phyloP scores from a whole-genome alignment of 2,888 invertebrate genomes.

The Melangyna quadrimaculata region DNA sequence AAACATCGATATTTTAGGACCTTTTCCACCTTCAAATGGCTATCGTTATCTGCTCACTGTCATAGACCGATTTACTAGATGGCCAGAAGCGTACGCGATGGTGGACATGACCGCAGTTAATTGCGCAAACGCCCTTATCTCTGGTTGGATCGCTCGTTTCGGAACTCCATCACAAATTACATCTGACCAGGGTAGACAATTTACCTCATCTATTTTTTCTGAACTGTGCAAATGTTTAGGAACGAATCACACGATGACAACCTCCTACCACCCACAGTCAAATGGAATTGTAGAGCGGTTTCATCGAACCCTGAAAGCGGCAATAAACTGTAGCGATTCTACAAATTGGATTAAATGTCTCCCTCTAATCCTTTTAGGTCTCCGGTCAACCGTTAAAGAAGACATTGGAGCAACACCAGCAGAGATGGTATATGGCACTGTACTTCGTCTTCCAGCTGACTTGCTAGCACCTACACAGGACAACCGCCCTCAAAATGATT shows the following conservation, averaged over 20 bases:
- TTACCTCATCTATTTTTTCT: too few relatives aligned
- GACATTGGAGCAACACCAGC: too few relatives aligned
- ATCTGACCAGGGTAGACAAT: neutral
- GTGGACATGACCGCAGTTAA: too few relatives aligned
- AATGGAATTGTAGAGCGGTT: conserved; percentile 23
- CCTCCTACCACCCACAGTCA: conserved; percentile 4
- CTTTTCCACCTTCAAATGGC: neutral
- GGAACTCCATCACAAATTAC: neutral
- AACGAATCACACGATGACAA: conserved; percentile 22
- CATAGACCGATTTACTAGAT: too few relatives aligned
- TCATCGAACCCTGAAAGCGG: neutral
- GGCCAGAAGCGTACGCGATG: too few relatives aligned
- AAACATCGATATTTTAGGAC: too few relatives aligned
- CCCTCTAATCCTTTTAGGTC: too few relatives aligned
- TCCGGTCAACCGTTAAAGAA: neutral
- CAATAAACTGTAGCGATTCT: neutral
- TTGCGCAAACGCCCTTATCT: neutral
- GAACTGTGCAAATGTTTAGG: neutral
- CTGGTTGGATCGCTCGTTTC: neutral
- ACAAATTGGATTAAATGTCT: neutral
- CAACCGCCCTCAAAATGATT: neutral
- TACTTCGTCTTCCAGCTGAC: too few relatives aligned
- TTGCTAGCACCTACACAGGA: too few relatives aligned
- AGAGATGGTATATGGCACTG: too few relatives aligned
- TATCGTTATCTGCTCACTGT: neutral